Evolutionary conservation across 2,888 invertebrate genomes (phyloP).

Genomic region (Platynereis dumerilii): DNA sequence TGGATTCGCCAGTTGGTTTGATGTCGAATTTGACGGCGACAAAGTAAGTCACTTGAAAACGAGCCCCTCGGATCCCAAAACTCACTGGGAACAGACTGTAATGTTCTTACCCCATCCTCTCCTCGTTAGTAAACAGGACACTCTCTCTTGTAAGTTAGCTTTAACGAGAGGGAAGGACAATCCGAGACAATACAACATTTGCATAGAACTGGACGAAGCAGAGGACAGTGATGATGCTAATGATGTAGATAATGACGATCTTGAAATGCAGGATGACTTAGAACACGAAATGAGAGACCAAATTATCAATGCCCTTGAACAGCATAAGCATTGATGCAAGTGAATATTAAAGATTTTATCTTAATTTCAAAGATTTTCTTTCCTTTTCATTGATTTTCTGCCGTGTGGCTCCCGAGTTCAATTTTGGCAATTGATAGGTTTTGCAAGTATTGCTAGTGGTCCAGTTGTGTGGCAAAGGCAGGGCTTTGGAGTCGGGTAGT

Average conservation of each 20-base stretch:
- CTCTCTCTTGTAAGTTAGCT: conserved; percentile 43
- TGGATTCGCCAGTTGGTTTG: conserved; percentile 61
- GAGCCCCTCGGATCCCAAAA: conserved; percentile 75
- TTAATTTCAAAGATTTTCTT: neutral
- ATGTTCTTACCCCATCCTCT: conserved; percentile 82
- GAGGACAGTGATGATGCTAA: conserved; percentile 24
- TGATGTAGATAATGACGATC: conserved; percentile 13
- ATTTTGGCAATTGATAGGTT: too few relatives aligned
- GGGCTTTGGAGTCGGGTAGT: too few relatives aligned
- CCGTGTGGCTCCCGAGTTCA: too few relatives aligned
- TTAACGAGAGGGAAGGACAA: conserved; percentile 42
- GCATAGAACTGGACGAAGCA: conserved; percentile 31
- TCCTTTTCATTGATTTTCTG: too few relatives aligned
- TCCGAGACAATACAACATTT: conserved; percentile 35
- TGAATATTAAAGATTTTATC: neutral
- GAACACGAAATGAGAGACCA: conserved; percentile 14
- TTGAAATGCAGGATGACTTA: neutral
- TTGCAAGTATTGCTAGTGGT: too few relatives aligned
- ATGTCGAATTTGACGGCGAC: conserved; percentile 48
- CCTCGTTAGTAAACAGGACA: conserved; percentile 72
- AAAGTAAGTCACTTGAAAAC: conserved; percentile 74
- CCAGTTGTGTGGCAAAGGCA: too few relatives aligned
- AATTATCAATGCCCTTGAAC: conserved; percentile 4
- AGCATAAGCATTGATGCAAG: neutral
- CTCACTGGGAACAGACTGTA: conserved; percentile 95